Evolutionary conservation across 2,888 invertebrate genomes (phyloP), one percentile per base, ranked within the genome.

Genomic region (Chrysomela aeneicollis): DNA sequence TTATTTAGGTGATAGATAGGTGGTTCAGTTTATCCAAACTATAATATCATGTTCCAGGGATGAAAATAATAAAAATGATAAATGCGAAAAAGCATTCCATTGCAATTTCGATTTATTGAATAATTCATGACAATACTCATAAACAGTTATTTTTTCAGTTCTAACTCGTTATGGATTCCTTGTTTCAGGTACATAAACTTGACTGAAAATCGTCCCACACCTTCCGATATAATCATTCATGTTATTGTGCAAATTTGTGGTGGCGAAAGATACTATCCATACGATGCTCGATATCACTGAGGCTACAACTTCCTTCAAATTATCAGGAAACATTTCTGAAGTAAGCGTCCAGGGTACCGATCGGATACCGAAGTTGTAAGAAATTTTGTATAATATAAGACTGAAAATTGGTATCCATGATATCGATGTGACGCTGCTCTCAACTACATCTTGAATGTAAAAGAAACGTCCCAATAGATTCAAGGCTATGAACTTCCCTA

Each of bases 311-410:
- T 90, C 88, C 80, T 92, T 92, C 1, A 92, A 90, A 71, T 91
- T 90, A 0, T 89, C 84, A 26, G 94, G 89, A 80, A 95, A 89
- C 81, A 94, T 87, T 79, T 94, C 93, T 0, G 91, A 89, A 90
- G 87, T 55, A 90, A 89, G 0, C 2, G 92, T 90, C 92, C 93
- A 92, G 0, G 92, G 91, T 30, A 92, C 79, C 1, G 95, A 93
- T 1, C 95, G 93, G 57, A 91, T 88, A 0, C 87, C 87, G 15
- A 73, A 57, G 85, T 77, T 26, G 68, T 69, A 77, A 0, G 90
- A 87, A 58, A 89, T 83, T 67, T 92, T 91, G 83, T 90, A 94
- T 17, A 90, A 74, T 1, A 93, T 86, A 52, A 94, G 81, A 0
- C 91, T 88, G 5, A 88, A 79, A 10, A 94, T 86, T 0, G 94